These are phyloP conservation scores for Alca torda DNA, from an alignment of 2,797 vertebrate genomes.

Conservation along the genomic window DNA sequence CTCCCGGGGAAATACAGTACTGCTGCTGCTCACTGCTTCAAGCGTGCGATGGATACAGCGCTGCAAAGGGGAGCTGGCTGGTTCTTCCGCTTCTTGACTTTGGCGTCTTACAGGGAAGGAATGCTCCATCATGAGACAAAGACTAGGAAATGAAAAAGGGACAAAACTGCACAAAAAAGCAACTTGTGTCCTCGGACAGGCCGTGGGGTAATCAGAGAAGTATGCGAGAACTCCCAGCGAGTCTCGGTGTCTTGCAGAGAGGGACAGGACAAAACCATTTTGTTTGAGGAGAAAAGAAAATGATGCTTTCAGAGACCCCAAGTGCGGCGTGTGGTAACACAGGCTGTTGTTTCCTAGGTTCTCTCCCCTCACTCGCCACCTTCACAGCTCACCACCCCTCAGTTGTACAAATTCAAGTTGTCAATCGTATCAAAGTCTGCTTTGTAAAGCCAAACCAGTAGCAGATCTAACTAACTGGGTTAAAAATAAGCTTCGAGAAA, in stretches of 20 bases:
- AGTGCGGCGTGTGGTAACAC: background rate
- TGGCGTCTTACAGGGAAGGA: background rate
- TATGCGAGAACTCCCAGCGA: background rate
- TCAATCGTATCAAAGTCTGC: background rate
- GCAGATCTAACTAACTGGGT: constrained; percentile 1
- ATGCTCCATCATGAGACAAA: background rate
- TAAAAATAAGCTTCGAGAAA: constrained; percentile 56
- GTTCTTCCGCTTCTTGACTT: background rate
- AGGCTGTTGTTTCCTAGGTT: background rate
- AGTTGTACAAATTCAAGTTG: constrained; percentile 6
- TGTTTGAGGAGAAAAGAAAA: background rate
- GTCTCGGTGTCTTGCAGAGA: background rate
- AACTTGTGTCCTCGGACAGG: background rate
- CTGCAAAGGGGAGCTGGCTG: background rate
- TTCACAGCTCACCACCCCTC: constrained; percentile 27
- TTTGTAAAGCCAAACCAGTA: constrained; percentile 25
- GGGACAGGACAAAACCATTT: background rate
- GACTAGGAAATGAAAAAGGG: background rate
- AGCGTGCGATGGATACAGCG: background rate
- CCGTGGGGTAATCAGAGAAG: background rate
- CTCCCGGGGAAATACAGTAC: background rate
- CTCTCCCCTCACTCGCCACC: constrained; percentile 8
- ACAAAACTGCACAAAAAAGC: background rate
- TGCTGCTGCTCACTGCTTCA: background rate
- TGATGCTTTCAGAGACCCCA: background rate